Percentiles rank a stretch among this genome's conserved stretches.
phyloP scores from a whole-genome alignment of 2,113 vertebrate species.

The Callopanchax toddi region DNA sequence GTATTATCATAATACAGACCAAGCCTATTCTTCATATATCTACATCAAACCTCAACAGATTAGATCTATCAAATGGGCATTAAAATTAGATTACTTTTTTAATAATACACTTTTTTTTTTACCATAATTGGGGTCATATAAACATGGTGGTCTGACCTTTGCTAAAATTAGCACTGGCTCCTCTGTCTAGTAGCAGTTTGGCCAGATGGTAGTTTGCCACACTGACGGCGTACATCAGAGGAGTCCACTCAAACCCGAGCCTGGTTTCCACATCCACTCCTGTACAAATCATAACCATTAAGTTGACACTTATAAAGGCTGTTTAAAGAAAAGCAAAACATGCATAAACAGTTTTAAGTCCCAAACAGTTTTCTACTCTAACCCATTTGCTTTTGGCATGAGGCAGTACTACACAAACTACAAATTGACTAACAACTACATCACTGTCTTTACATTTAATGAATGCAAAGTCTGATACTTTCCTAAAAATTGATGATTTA shows the following conservation, averaged over 20 bases:
- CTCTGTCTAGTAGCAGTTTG: conserved; percentile 87
- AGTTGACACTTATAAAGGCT: background rate
- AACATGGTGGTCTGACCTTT: conserved; percentile 80
- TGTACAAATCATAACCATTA: conserved; percentile 51
- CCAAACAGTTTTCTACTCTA: background rate
- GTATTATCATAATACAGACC: too few relatives aligned
- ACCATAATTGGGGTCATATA: background rate
- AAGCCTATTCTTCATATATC: too few relatives aligned
- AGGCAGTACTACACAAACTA: too few relatives aligned
- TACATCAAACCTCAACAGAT: too few relatives aligned
- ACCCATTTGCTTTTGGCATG: too few relatives aligned
- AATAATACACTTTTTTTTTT: too few relatives aligned
- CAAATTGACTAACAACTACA: background rate
- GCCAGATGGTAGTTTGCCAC: conserved; percentile 83
- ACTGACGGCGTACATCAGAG: conserved; percentile 90
- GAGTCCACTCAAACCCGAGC: conserved; percentile 89
- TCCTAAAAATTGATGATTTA: background rate
- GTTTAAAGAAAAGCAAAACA: background rate
- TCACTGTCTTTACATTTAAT: background rate
- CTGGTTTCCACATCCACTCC: conserved; percentile 86
- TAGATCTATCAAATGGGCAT: too few relatives aligned
- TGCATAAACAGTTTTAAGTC: background rate
- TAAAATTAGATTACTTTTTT: too few relatives aligned
- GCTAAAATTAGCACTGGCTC: conserved; percentile 89
- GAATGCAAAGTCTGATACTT: background rate